Evolutionary conservation across 1,140 invertebrate species (phyloP).

Genomic region (Metaphire vulgaris): DNA sequence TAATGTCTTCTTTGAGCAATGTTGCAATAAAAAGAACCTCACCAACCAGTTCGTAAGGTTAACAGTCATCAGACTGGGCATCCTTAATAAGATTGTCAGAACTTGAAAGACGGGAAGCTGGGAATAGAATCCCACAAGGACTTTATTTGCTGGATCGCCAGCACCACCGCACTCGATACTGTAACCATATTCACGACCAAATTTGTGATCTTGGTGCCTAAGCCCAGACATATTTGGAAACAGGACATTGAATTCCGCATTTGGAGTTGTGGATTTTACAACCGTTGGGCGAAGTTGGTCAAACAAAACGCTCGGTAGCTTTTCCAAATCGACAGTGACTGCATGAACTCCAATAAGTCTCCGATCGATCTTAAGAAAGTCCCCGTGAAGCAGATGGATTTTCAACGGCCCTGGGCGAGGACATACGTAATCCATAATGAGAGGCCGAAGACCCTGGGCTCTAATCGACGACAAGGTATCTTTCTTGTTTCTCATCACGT

Average conservation of each 20-base stretch:
- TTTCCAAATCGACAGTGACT: conserved; percentile 62
- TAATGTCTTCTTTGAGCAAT: background rate
- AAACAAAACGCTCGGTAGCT: conserved; percentile 70
- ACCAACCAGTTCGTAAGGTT: background rate
- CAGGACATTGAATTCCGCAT: conserved; percentile 77
- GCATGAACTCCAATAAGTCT: conserved; percentile 60
- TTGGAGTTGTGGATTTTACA: conserved; percentile 79
- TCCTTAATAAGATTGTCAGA: background rate
- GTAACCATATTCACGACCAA: conserved; percentile 49
- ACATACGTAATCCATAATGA: conserved; percentile 37
- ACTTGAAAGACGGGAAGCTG: conserved; percentile 40
- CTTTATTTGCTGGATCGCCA: conserved; percentile 37
- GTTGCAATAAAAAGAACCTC: background rate
- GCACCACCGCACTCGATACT: conserved; percentile 39
- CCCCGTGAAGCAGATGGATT: conserved; percentile 58
- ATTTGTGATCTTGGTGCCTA: conserved; percentile 82
- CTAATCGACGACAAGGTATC: conserved; percentile 51
- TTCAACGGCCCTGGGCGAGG: conserved; percentile 35
- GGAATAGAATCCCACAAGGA: conserved; percentile 39
- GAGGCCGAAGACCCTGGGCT: conserved; percentile 33
- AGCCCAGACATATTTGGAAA: conserved; percentile 62
- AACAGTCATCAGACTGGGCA: background rate
- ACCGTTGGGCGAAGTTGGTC: conserved; percentile 69
- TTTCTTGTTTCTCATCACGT: no score
- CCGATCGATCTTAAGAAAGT: conserved; percentile 58